Evolutionary conservation across 2,888 invertebrate species (phyloP).

Genomic region (Archips xylosteana): DNA sequence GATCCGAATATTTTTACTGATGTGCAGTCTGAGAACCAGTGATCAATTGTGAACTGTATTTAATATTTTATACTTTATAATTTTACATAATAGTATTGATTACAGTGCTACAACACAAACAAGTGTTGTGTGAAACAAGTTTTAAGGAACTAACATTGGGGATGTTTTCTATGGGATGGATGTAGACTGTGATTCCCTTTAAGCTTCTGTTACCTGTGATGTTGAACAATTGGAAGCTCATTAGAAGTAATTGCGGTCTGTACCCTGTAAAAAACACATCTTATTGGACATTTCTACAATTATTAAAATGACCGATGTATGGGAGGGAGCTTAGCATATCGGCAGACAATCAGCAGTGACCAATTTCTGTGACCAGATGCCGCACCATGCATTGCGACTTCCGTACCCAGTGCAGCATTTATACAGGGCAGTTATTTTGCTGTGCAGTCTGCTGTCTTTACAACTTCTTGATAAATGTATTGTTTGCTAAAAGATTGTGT

Average conservation of each 20-base stretch:
- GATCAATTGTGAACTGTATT: not conserved
- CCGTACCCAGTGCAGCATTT: constrained; percentile 2
- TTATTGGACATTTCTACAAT: not conserved
- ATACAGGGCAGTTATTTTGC: constrained; percentile 7
- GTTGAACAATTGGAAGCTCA: no score
- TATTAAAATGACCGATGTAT: not conserved
- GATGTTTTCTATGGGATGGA: no score
- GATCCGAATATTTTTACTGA: not conserved
- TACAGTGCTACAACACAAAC: no score
- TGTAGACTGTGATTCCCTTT: no score
- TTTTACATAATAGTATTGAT: not conserved
- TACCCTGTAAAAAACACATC: no score
- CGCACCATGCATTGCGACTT: not conserved
- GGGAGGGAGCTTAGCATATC: no score
- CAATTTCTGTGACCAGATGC: not conserved
- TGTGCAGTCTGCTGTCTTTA: constrained; percentile 2
- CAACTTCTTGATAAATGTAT: not conserved
- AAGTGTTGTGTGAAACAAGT: no score
- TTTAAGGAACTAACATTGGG: no score
- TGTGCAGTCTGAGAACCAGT: not conserved
- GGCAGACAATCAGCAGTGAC: not conserved
- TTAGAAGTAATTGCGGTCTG: no score
- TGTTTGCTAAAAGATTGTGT: no score
- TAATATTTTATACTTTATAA: no score
- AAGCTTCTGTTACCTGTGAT: no score